phyloP scores from a whole-genome alignment of 2,797 vertebrate species.

The Gallinago nigripennis region DNA sequence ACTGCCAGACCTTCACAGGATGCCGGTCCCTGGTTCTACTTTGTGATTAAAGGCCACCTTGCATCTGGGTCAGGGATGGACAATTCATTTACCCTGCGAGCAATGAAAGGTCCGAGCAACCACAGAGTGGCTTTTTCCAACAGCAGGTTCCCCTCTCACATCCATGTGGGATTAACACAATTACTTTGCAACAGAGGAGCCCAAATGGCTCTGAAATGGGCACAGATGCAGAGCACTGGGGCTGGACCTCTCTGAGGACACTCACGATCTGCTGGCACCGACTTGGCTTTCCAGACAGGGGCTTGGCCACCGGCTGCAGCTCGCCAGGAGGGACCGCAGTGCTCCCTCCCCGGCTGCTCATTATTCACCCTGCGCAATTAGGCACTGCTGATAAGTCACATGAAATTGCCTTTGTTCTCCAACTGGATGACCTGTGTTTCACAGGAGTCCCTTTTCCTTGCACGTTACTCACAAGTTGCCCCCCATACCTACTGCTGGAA shows the following conservation, averaged over 20 bases:
- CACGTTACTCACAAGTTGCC: background rate
- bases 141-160: background rate
- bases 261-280: background rate
- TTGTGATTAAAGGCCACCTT: background rate
- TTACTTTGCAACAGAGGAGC: background rate
- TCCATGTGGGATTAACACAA: background rate
- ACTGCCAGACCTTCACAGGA: background rate
- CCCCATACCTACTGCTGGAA: background rate
- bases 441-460: background rate
- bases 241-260: background rate
- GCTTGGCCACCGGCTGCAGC: background rate
- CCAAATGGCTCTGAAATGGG: background rate
- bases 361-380: constrained; percentile 64
- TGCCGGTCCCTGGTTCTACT: background rate
- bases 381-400: constrained; percentile 30
- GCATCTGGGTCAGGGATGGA: background rate
- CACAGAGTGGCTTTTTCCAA: background rate
- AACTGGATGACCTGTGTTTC: constrained; percentile 23
- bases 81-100: background rate
- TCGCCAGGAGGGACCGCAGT: background rate
- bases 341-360: constrained; percentile 36
- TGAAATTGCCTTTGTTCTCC: constrained; percentile 64
- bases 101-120: background rate
- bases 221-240: background rate
- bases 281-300: background rate